Evolutionary conservation across 2,797 vertebrate genomes (phyloP).

Genomic region (Paedocypris micromegethes): DNA sequence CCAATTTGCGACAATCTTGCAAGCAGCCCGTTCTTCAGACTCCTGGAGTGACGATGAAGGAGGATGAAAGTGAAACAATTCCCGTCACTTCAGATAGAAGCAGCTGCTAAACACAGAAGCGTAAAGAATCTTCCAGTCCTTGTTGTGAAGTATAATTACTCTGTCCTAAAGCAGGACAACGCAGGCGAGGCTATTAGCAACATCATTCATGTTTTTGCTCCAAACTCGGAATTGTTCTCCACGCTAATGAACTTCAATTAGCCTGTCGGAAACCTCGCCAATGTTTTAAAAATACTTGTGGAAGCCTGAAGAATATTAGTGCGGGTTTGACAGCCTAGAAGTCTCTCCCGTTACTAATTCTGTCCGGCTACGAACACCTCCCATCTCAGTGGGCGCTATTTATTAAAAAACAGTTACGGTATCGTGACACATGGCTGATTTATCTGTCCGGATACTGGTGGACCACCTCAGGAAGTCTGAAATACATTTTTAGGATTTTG

Average conservation of each 20-base stretch:
- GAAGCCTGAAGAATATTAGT: slow-evolving; percentile 41
- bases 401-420: slow-evolving; percentile 50
- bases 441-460: slow-evolving; percentile 41
- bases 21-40: too few relatives aligned
- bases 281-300: slow-evolving; percentile 44
- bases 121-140: too few relatives aligned
- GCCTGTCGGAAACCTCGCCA: slow-evolving; percentile 34
- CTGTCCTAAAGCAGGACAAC: slow-evolving; percentile 10
- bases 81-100: too few relatives aligned
- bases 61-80: too few relatives aligned
- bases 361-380: slow-evolving; percentile 41
- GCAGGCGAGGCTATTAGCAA: slow-evolving; percentile 18
- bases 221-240: slow-evolving; percentile 27
- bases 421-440: slow-evolving; percentile 46
- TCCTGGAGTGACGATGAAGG: too few relatives aligned
- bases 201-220: slow-evolving; percentile 35
- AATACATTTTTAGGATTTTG: slow-evolving; percentile 50
- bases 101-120: too few relatives aligned
- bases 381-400: slow-evolving; percentile 50
- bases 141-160: too few relatives aligned
- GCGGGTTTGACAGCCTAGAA: slow-evolving; percentile 38
- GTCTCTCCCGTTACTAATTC: slow-evolving; percentile 45
- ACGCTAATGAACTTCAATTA: slow-evolving; percentile 50
- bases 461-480: slow-evolving; percentile 44
- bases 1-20: too few relatives aligned